Evolutionary conservation across 1,140 invertebrate species (phyloP).

Genomic region (Cyclina sinensis): DNA sequence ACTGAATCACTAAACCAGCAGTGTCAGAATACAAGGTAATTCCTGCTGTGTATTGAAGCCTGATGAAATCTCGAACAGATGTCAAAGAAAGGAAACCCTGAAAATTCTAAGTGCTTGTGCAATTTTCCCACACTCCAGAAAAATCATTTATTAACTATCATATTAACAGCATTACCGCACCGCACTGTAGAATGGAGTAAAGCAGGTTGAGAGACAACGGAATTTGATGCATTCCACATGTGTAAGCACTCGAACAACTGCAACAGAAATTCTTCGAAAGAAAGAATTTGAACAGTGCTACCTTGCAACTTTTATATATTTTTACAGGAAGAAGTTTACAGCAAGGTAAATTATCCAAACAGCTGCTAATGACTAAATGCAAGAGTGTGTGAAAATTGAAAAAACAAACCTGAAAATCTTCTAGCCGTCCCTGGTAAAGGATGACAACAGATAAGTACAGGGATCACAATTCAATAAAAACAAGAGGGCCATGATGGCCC

Average conservation of each 20-base stretch:
- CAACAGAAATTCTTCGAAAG: neutral
- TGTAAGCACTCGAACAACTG: neutral
- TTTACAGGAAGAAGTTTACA: neutral
- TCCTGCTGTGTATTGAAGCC: constrained; percentile 30
- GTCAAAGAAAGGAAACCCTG: constrained; percentile 15
- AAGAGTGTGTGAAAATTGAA: neutral
- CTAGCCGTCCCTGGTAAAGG: neutral
- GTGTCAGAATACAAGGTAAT: neutral
- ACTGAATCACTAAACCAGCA: neutral
- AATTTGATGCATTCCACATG: constrained; percentile 46
- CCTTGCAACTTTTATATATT: neutral
- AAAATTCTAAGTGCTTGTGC: constrained; percentile 33
- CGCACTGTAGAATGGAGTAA: neutral
- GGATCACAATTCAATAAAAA: too few relatives aligned
- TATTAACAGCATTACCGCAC: constrained; percentile 34
- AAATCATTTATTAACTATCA: constrained; percentile 53
- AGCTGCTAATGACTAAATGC: too few relatives aligned
- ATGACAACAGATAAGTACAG: neutral
- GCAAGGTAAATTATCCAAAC: neutral
- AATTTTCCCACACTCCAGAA: constrained; percentile 48
- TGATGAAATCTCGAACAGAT: constrained; percentile 51
- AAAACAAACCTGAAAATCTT: neutral
- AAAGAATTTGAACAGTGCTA: neutral
- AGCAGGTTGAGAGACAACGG: neutral
- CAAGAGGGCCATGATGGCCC: too few relatives aligned